Evolutionary conservation across 2,113 vertebrate genomes (phyloP).

Genomic region (Tinamus guttatus): DNA sequence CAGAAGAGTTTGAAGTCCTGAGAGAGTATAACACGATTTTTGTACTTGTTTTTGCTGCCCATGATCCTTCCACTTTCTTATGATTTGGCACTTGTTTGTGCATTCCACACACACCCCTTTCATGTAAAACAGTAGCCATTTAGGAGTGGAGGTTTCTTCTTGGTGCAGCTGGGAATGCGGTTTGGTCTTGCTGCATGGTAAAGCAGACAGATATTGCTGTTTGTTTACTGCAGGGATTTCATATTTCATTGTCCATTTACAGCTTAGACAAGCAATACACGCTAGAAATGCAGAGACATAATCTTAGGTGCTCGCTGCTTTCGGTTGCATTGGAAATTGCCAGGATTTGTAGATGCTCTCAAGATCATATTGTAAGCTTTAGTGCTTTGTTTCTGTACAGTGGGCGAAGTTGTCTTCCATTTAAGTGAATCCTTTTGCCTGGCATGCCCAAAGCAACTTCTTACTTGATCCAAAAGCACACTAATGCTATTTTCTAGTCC

Average conservation of each 20-base stretch:
- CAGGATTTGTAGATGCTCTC: background rate
- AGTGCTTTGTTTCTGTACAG: background rate
- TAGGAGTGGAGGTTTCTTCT: background rate
- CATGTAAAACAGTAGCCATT: background rate
- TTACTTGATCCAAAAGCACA: background rate
- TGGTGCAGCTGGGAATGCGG: background rate
- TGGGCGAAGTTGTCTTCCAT: background rate
- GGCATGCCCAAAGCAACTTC: background rate
- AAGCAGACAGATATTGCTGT: background rate
- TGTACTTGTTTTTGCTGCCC: background rate
- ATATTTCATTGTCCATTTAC: fast-evolving
- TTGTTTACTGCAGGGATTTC: background rate
- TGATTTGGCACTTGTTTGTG: background rate
- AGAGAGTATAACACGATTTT: background rate
- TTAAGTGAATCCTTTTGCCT: background rate
- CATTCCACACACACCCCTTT: background rate
- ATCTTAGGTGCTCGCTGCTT: background rate
- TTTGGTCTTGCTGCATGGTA: background rate
- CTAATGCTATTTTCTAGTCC: background rate
- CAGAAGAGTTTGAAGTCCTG: background rate
- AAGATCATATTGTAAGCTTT: background rate
- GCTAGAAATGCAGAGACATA: too few species aligned
- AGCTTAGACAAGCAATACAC: too few species aligned
- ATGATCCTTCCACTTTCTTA: fast-evolving
- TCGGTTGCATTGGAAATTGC: background rate